Percentiles rank a stretch among this genome's conserved stretches.
phyloP scores from a whole-genome alignment of 2,797 vertebrate species.

The Phrynocephalus guinanensis region DNA sequence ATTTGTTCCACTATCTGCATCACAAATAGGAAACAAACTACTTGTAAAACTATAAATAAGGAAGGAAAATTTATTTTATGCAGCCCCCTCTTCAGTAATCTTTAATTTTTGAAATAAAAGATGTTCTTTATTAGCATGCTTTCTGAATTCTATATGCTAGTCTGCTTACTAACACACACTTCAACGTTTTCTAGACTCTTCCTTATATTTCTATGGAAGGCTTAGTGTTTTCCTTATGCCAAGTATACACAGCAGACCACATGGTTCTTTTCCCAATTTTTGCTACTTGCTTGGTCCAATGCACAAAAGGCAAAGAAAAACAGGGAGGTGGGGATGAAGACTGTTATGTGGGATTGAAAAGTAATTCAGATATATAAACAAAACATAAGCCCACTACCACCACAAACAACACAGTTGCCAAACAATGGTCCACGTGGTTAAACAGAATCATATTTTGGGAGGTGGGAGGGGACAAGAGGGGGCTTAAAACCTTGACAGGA shows the following conservation, averaged over 20 bases:
- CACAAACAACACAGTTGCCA: background rate
- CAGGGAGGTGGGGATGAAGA: background rate
- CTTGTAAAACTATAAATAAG: background rate
- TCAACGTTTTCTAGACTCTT: background rate
- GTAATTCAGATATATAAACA: background rate
- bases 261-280: background rate
- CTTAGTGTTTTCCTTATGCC: background rate
- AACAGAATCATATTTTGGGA: background rate
- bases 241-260: background rate
- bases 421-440: background rate
- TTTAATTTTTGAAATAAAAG: too few relatives aligned
- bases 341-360: background rate
- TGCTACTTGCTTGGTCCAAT: background rate
- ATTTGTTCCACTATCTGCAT: background rate
- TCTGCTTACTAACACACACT: background rate
- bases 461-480: background rate
- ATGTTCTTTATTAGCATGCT: background rate
- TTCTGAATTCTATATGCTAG: background rate
- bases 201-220: constrained; percentile 3
- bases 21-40: background rate
- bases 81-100: too few relatives aligned
- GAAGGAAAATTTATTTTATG: background rate
- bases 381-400: background rate
- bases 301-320: background rate
- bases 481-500: background rate